phyloP scores from a whole-genome alignment of 2,888 invertebrate species.

The Apeira syringaria region DNA sequence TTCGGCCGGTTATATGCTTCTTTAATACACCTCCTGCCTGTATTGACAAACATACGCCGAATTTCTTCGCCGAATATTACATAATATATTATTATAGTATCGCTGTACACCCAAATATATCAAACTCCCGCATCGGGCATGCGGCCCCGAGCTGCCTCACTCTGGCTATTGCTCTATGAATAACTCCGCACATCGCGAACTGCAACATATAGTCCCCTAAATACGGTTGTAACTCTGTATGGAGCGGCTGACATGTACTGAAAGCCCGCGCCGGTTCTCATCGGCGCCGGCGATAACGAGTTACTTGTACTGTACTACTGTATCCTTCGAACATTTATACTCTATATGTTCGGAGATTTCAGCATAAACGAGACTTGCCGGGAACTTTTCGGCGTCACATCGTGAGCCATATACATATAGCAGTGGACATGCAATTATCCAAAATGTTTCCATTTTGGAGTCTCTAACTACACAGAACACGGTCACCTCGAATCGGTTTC shows the following conservation, averaged over 20 bases:
- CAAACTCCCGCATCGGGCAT: neutral
- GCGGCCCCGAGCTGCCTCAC: neutral
- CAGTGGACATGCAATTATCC: constrained; percentile 6
- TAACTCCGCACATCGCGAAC: constrained; percentile 9
- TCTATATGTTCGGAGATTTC: too few species aligned
- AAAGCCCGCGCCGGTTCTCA: constrained; percentile 41
- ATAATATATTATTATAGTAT: too few species aligned
- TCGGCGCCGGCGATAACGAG: constrained; percentile 41
- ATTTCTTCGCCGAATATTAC: too few species aligned
- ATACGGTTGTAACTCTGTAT: constrained; percentile 30
- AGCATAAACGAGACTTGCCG: constrained; percentile 1
- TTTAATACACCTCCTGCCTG: too few species aligned
- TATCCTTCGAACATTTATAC: too few species aligned
- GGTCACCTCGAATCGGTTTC: too few species aligned
- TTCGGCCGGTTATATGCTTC: too few species aligned
- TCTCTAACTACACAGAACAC: too few species aligned
- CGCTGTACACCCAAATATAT: too few species aligned
- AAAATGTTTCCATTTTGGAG: neutral
- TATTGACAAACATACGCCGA: too few species aligned
- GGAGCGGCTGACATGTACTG: constrained; percentile 23
- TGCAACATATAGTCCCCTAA: constrained; percentile 12
- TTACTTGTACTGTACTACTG: constrained; percentile 35
- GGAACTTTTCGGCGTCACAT: constrained; percentile 2
- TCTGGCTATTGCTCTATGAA: constrained; percentile 9
- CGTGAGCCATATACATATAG: constrained; percentile 2